Evolutionary conservation across 1,140 invertebrate genomes (phyloP), one percentile per base, ranked within the genome.

Genomic region (Apis cerana): DNA sequence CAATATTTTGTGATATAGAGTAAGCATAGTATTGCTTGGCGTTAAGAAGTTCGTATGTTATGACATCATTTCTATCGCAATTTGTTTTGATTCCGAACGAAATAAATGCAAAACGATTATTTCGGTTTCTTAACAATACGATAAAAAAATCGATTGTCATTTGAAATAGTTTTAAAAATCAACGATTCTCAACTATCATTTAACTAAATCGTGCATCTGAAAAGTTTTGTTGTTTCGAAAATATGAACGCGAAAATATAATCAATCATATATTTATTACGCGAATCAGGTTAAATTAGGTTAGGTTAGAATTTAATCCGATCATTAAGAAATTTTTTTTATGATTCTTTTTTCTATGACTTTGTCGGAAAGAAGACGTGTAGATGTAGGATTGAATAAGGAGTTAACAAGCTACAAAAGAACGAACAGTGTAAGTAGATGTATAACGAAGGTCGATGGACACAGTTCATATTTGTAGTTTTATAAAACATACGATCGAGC

Each of bases 391-490:
- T 71, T 58, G 21, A 21, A 52, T 48, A 48, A 43, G 33, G 13
- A 68, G 19, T 21, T n/a, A 43, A 68, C 15, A 68, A 68, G 65
- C 65, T 65, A 19, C 27, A 64, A 43, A 43, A 48, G 21, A 12
- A 33, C 10, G 27, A 48, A n/a, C 12, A 43, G 17, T 62, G 13
- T 23, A 48, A 74, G 54, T 15, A 23, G 12, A 23, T 48, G 19
- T 10, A 43, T 1, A 23, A 8, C 59, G 48, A 62, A 75, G 72
- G n/a, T 75, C 23, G 56, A 61, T n/a, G 56, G 48, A 33, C 67
- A 56, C 23, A 17, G 1, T 19, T 70, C 71, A 33, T 79, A 62
- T 79, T 71, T 79, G n/a, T 12, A 78, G 19, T 78, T 69, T 61
- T 43, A 61, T 70, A 61, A 79, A 52, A 52, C 12, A 62, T 62